Percentiles rank a stretch among this genome's conserved stretches.
These are phyloP conservation scores for Cnemophilus loriae DNA, from an alignment of 2,113 vertebrate genomes.

Conservation along the genomic window DNA sequence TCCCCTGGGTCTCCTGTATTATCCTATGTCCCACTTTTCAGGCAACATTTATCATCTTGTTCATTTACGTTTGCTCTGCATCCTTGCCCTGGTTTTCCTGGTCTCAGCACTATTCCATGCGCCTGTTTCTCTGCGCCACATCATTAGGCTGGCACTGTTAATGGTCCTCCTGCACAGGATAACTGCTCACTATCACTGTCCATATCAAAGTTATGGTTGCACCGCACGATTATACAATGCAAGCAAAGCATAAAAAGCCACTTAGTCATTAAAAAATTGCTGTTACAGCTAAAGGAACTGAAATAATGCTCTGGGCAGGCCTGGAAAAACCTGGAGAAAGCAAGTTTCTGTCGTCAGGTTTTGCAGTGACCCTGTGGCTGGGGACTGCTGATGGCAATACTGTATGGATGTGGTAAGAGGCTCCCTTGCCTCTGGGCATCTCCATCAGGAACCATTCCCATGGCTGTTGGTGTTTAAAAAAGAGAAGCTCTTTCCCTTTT, in stretches of 20 bases:
- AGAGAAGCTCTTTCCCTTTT: neutral
- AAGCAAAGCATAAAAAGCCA: slow-evolving; percentile 2
- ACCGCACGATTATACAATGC: neutral
- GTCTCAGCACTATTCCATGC: neutral
- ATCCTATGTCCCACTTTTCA: neutral
- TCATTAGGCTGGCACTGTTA: neutral
- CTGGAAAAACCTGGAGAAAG: neutral
- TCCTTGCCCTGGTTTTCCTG: neutral
- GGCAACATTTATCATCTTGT: neutral
- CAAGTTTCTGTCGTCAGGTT: neutral
- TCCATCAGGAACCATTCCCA: neutral
- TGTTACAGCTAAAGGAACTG: neutral
- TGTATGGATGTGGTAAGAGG: neutral
- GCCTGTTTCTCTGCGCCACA: neutral
- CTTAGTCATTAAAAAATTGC: neutral
- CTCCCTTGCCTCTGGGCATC: neutral
- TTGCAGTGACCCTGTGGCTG: neutral
- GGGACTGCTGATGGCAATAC: no score
- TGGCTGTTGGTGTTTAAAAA: neutral
- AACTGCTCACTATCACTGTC: neutral
- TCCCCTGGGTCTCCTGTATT: neutral
- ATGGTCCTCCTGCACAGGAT: neutral
- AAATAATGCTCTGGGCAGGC: neutral
- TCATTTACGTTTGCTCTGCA: neutral
- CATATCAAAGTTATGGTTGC: neutral